These are phyloP conservation scores for Periplaneta americana DNA, from an alignment of 1,140 invertebrate species.

Conservation along the genomic window DNA sequence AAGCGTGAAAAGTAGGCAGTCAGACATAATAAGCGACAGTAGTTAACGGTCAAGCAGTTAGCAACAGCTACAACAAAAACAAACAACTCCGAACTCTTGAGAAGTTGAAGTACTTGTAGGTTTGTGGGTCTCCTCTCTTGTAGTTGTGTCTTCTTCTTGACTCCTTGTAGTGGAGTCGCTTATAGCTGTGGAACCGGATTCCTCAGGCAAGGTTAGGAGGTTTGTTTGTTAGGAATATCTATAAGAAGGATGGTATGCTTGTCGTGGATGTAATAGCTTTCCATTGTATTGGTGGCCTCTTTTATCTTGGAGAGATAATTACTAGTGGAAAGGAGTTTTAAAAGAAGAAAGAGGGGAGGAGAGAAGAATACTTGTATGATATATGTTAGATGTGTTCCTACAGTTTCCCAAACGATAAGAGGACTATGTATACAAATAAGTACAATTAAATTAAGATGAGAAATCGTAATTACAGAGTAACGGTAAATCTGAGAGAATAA, in stretches of 20 bases:
- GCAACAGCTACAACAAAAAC: not conserved
- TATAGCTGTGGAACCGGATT: not conserved
- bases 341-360: not conserved
- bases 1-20: not conserved
- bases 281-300: not conserved
- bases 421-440: not conserved
- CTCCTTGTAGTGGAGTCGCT: not conserved
- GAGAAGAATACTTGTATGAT: not conserved
- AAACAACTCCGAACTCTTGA: not conserved
- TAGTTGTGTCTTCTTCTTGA: not conserved
- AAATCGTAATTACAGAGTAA: not conserved
- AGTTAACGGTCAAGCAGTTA: not conserved
- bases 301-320: not conserved
- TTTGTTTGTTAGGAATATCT: not conserved
- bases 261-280: not conserved
- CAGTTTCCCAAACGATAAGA: not conserved
- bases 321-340: not conserved
- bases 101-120: not conserved
- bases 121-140: not conserved
- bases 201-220: slow-evolving; percentile 5
- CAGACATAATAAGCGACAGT: too few species aligned
- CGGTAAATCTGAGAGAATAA: not conserved
- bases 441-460: not conserved
- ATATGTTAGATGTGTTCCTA: not conserved
- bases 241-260: not conserved